Base-by-base conservation (phyloP, 2,888 invertebrate genomes). In the Ypsolopha scabrella region DNA sequence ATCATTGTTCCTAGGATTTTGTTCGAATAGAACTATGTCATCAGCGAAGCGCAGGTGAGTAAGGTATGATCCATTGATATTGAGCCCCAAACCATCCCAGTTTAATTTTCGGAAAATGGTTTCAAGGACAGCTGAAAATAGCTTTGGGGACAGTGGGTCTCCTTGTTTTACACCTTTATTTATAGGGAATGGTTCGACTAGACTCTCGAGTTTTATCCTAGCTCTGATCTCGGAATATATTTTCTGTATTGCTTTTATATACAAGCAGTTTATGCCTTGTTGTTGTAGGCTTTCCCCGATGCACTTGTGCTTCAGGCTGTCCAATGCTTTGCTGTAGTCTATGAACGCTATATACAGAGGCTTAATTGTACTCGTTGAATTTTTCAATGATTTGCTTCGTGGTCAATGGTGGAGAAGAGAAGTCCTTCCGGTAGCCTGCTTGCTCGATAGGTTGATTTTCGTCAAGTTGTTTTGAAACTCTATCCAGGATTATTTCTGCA, bases 391-490 rank as follows among this genome's bases (percentile, higher is more conserved):
- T 7, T 36, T 61, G 59, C 41, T 48, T 57, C 6, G n/a, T n/a
- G n/a, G n/a, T n/a, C n/a, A n/a, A n/a, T n/a, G n/a, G n/a, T n/a
- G n/a, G n/a, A n/a, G n/a, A n/a, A n/a, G 58, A 60, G 33, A 51
- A 60, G 6, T 48, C 51, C 6, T 33, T 44, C 10, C 58, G 41
- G 47, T 60, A 62, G 1, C 58, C 60, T 8, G 59, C 60, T 48
- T 60, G 59, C 49, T 60, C 60, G 7, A 9, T 55, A 3, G 60
- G 59, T 49, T 62, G 59, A 7, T 58, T 50, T 46, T 56, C 56
- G 14, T 62, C 61, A 7, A 60, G 11, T 3, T 13, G 37, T 10
- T 50, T 53, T 38, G 57, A n/a, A n/a, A n/a, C n/a, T n/a, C n/a
- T n/a, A n/a, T n/a, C n/a, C n/a, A n/a, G n/a, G n/a, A n/a, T n/a